phyloP scores from a whole-genome alignment of 1,140 invertebrate species.

The Oppia nitens region DNA sequence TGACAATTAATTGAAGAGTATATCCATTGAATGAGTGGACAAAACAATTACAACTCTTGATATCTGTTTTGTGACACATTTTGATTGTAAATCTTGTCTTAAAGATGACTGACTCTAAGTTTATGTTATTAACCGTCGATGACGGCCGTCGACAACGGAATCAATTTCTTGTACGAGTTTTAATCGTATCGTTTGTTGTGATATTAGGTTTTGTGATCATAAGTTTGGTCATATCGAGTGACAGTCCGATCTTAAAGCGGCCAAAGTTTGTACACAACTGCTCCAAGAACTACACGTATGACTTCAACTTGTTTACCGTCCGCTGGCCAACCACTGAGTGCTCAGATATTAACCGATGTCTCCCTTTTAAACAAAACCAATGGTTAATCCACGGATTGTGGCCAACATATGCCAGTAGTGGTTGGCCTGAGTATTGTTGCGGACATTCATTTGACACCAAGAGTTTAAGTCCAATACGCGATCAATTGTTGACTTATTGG shows the following conservation, averaged over 20 bases:
- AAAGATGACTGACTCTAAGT: not conserved
- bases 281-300: not conserved
- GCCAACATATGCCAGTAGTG: slow-evolving; percentile 10
- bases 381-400: not conserved
- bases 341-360: not conserved
- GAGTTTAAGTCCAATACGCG: slow-evolving; percentile 1
- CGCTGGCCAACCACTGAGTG: not conserved
- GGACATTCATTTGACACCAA: not conserved
- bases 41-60: no score
- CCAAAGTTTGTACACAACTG: not conserved
- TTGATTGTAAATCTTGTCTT: no score
- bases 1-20: no score
- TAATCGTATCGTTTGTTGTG: not conserved
- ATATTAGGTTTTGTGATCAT: not conserved
- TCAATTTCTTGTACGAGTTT: not conserved
- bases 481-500: slow-evolving; percentile 15
- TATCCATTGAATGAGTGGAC: no score
- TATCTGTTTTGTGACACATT: no score
- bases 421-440: slow-evolving; percentile 16
- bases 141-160: not conserved
- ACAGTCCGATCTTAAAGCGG: not conserved
- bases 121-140: not conserved
- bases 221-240: not conserved
- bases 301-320: not conserved
- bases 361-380: not conserved